Evolutionary conservation across 2,888 invertebrate species (phyloP).

Genomic region (Eretmocerus hayati): DNA sequence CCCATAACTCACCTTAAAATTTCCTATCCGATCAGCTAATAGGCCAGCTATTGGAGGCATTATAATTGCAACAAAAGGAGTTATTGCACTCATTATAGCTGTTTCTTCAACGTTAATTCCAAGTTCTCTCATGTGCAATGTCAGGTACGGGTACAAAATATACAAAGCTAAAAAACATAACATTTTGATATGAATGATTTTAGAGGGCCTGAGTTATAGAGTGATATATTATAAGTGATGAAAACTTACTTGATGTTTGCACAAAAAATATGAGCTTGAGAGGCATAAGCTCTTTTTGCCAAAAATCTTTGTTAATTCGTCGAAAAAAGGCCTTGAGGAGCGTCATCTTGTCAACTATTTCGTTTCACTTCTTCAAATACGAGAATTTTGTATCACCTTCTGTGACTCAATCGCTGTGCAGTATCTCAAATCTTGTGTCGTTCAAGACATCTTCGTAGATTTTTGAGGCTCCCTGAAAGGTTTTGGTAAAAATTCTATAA

Average conservation of each 20-base stretch:
- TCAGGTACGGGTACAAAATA: slow-evolving; percentile 71
- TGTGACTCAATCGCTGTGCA: too few species aligned
- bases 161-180: slow-evolving; percentile 55
- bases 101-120: slow-evolving; percentile 75
- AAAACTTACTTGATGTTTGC: slow-evolving; percentile 17
- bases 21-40: slow-evolving; percentile 72
- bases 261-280: slow-evolving; percentile 71
- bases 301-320: slow-evolving; percentile 63
- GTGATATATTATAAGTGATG: too few species aligned
- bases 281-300: slow-evolving; percentile 64
- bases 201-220: too few species aligned
- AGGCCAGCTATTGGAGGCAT: slow-evolving; percentile 73
- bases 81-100: slow-evolving; percentile 72
- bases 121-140: slow-evolving; percentile 72
- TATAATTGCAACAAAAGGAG: slow-evolving; percentile 66
- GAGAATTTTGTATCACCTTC: too few species aligned
- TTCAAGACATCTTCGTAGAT: too few species aligned
- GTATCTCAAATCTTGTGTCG: too few species aligned
- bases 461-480: too few species aligned
- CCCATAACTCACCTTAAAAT: slow-evolving; percentile 68
- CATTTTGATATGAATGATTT: not conserved
- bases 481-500: too few species aligned
- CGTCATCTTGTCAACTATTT: slow-evolving; percentile 48
- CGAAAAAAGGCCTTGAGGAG: slow-evolving; percentile 58
- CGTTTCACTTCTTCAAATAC: too few species aligned